Conservation (phyloP, 2,888 invertebrate genomes). For the Papilio demoleus region DNA sequence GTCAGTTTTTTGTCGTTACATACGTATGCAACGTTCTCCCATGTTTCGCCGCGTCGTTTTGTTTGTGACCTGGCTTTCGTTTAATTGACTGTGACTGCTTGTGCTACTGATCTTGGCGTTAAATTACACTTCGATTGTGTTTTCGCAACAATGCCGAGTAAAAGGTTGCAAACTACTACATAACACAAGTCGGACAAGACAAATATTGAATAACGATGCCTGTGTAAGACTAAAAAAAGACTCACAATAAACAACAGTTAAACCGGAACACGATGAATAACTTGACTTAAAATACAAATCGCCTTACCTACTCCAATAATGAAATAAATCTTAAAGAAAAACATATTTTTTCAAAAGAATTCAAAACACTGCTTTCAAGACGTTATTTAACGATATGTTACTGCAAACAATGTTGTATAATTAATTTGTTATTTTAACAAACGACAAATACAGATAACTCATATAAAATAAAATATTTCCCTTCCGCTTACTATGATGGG, state of each 20-base stretch:
- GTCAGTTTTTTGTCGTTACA: slow-evolving; percentile 3
- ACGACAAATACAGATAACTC: not conserved
- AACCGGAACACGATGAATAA: too few species aligned
- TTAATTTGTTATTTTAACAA: slow-evolving; percentile 2
- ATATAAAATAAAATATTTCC: not conserved
- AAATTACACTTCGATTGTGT: slow-evolving; percentile 12
- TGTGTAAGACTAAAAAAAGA: not conserved
- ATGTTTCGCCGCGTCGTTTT: slow-evolving; percentile 5
- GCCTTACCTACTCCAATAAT: too few species aligned
- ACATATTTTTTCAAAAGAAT: not conserved
- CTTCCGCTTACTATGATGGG: slow-evolving; percentile 7
- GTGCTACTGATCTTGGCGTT: slow-evolving; percentile 17
- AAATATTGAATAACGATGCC: not conserved
- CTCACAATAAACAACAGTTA: not conserved
- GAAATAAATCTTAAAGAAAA: not conserved
- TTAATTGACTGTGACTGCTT: slow-evolving; percentile 20
- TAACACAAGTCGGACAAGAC: not conserved
- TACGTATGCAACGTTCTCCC: slow-evolving; percentile 15
- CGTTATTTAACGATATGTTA: not conserved
- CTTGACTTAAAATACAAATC: too few species aligned
- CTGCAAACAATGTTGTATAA: not conserved
- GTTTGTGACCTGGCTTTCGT: slow-evolving; percentile 17
- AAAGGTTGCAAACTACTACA: slow-evolving; percentile 3
- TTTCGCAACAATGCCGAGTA: slow-evolving; percentile 16
- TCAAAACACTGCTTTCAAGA: not conserved